Percentiles rank a stretch among this genome's conserved stretches.
Evolutionary conservation across 2,113 vertebrate genomes (phyloP).

Genomic region (Xiphophorus maculatus): DNA sequence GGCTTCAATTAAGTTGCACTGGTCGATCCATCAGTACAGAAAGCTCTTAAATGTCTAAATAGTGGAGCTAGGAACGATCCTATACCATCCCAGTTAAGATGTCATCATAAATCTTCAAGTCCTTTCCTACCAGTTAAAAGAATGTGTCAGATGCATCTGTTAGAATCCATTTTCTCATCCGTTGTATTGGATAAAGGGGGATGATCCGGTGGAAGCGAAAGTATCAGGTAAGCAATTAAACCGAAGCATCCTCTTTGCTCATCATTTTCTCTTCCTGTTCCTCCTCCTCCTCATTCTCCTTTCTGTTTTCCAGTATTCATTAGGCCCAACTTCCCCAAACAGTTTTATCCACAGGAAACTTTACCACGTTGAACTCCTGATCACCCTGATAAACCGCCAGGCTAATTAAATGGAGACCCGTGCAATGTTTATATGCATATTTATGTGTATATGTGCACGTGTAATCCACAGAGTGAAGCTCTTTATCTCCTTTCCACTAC

Average conservation of each 20-base stretch:
- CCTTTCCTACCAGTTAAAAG: conserved; percentile 41
- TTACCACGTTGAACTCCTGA: conserved; percentile 74
- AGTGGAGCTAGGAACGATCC: conserved; percentile 18
- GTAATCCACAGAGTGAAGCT: conserved; percentile 73
- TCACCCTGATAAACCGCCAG: conserved; percentile 75
- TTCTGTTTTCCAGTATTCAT: conserved; percentile 62
- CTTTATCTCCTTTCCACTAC: conserved; percentile 72
- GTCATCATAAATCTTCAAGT: conserved; percentile 56
- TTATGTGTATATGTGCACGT: conserved; percentile 63
- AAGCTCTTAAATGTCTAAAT: conserved; percentile 24
- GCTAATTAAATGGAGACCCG: conserved; percentile 79
- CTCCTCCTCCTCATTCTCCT: conserved; percentile 29
- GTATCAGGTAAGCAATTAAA: conserved; percentile 79
- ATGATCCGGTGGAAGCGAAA: conserved; percentile 62
- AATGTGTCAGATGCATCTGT: conserved; percentile 46
- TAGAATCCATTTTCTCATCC: conserved; percentile 60
- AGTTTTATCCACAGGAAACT: conserved; percentile 76
- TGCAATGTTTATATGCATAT: conserved; percentile 65
- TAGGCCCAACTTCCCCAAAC: conserved; percentile 58
- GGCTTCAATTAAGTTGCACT: background rate
- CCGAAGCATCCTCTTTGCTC: conserved; percentile 48
- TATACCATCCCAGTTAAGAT: conserved; percentile 45
- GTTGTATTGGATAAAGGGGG: conserved; percentile 53
- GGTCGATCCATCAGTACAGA: conserved; percentile 11
- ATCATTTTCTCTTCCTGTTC: conserved; percentile 42